Evolutionary conservation across 2,888 invertebrate species (phyloP).

Genomic region (Catocala fraxini): DNA sequence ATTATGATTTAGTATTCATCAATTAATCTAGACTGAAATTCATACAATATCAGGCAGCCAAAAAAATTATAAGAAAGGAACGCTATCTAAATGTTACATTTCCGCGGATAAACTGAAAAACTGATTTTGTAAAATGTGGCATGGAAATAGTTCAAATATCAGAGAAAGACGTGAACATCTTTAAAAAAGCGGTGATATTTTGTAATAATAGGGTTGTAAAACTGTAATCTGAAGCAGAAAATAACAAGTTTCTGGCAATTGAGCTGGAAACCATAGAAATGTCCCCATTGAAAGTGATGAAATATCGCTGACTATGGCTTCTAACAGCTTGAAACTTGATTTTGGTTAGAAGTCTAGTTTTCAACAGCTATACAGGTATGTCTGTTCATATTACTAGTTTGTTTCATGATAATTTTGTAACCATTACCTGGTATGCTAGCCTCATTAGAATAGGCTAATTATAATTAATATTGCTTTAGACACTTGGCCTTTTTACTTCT

Average conservation of each 20-base stretch:
- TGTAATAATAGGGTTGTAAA: background rate
- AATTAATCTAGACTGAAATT: too few relatives aligned
- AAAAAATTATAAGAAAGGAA: too few relatives aligned
- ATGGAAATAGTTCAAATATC: too few relatives aligned
- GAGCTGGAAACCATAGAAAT: conserved; percentile 4
- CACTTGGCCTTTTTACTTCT: background rate
- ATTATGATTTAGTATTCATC: too few relatives aligned
- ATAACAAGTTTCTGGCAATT: background rate
- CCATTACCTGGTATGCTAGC: conserved; percentile 2
- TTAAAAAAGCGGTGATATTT: too few relatives aligned
- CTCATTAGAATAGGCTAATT: background rate
- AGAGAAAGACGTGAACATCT: too few relatives aligned
- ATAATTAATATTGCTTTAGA: background rate
- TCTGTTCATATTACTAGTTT: background rate
- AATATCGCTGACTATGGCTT: background rate
- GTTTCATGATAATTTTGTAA: conserved; percentile 6
- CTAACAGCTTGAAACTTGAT: background rate
- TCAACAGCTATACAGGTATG: background rate
- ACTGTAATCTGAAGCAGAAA: background rate
- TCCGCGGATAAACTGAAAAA: too few relatives aligned
- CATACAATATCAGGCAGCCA: too few relatives aligned
- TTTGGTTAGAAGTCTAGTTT: conserved; percentile 1
- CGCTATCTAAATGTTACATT: too few relatives aligned
- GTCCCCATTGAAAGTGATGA: conserved; percentile 1
- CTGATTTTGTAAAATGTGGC: too few relatives aligned